A percentile compares a stretch with the other conserved stretches of the same genome.
These are phyloP conservation scores for Myzus persicae DNA, from an alignment of 1,140 invertebrate species.

Conservation along the genomic window DNA sequence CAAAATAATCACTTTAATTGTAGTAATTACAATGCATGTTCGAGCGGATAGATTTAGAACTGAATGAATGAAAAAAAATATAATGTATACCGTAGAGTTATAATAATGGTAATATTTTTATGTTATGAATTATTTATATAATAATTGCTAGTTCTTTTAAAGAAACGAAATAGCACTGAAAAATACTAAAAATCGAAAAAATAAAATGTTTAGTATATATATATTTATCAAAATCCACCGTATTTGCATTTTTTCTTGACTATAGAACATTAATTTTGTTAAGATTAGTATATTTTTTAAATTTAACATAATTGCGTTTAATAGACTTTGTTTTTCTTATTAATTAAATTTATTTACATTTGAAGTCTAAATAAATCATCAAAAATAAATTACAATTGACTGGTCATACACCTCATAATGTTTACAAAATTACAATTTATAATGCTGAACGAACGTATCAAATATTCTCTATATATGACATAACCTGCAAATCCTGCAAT, in stretches of 20 bases:
- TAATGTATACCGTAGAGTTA: no score
- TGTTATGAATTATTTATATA: no score
- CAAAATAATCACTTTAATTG: no score
- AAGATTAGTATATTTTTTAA: not conserved
- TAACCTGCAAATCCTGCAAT: not conserved
- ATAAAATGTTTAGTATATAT: not conserved
- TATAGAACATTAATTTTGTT: not conserved
- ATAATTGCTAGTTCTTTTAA: no score
- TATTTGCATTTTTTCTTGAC: not conserved
- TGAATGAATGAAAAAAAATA: not conserved
- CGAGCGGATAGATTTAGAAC: not conserved
- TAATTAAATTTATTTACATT: not conserved
- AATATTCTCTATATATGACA: not conserved
- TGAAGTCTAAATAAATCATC: not conserved
- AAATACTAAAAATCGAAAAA: no score
- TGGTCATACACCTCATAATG: not conserved
- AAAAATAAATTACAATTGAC: not conserved
- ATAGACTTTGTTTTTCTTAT: not conserved
- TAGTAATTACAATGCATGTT: no score
- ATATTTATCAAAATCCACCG: no score
- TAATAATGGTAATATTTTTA: no score
- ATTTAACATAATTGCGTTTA: not conserved
- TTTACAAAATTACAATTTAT: not conserved
- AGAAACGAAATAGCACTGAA: no score
- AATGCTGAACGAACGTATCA: not conserved